Base-by-base conservation (phyloP, 2,797 vertebrate species). In the Sebastes cheni region DNA sequence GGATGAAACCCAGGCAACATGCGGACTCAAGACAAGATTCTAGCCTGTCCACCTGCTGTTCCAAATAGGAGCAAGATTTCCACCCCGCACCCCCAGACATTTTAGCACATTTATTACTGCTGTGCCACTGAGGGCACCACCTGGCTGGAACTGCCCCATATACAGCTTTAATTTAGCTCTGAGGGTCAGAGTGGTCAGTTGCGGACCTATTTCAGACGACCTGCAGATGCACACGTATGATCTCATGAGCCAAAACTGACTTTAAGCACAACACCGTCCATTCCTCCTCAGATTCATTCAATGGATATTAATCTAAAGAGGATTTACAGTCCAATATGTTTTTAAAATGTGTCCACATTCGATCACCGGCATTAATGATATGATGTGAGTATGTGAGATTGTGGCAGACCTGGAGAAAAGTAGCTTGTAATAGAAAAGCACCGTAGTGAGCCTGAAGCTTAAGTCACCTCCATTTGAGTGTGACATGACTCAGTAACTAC, bases 81-180 rank as follows among this genome's bases (percentile, higher is more conserved):
- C 72, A 75, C 46, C 75, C 72, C 67, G 64, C 75, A 76, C 20
- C 66, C 54, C 7, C 9, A 46, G 54, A 76, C 61, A 54, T 52
- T 71, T 56, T 23, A 59, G 50, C 77, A 65, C 67, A 67, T 85
- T 83, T 86, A 61, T 86, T 79, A 81, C 73, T 70, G 66, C 70
- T 46, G 39, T 79, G 81, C 58, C 82, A 42, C 36, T n/a, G 22
- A 85, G 83, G 83, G 65, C 89, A 88, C 77, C 90, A 91, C 92
- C 93, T 90, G 92, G 84, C 86, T 77, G 54, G 79, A 91, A 69
- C 73, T 89, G 91, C 52, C 81, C 85, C 79, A 89, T 25, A 87
- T 90, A 79, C 64, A 72, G 82, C 86, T 91, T 92, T 88, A 84
- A 93, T 90, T 91, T 89, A 89, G 86, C 85, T 80, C 72, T 1